These are phyloP conservation scores for Phyllostomus hastatus DNA, from an alignment of 2,113 vertebrate genomes.

Conservation along the genomic window DNA sequence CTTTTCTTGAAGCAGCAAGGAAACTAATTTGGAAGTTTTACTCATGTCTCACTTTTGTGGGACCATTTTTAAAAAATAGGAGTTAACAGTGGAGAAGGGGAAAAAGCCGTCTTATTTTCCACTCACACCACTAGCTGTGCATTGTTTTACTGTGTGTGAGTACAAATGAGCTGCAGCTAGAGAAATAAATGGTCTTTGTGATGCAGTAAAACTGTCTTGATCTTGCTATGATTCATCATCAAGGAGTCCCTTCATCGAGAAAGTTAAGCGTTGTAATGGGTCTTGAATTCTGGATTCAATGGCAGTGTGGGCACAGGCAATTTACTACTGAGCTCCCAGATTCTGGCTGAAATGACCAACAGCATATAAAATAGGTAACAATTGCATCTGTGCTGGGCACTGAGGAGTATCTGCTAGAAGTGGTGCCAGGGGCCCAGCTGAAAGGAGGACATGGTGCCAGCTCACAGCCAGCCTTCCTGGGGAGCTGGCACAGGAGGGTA, in stretches of 20 bases:
- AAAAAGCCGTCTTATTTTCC: constrained; percentile 61
- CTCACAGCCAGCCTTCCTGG: not conserved
- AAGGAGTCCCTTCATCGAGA: not conserved
- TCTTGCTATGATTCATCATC: constrained; percentile 48
- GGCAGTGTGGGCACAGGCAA: not conserved
- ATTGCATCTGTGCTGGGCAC: not conserved
- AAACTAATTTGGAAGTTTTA: constrained; percentile 39
- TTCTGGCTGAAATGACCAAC: not conserved
- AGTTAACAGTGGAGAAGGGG: not conserved
- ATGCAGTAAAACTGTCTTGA: not conserved
- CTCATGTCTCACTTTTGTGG: not conserved
- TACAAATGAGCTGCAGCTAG: not conserved
- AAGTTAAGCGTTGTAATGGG: not conserved
- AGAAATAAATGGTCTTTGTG: constrained; percentile 28
- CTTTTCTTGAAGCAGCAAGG: not conserved
- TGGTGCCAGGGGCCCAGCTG: not conserved
- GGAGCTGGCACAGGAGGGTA: not conserved
- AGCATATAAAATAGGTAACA: not conserved
- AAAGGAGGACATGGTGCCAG: not conserved
- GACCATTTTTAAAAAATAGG: constrained; percentile 30
- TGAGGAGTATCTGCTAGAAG: not conserved
- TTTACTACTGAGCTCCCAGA: not conserved
- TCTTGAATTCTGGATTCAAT: not conserved
- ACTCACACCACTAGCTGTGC: not conserved
- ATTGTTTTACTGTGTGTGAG: constrained; percentile 1